Evolutionary conservation across 2,888 invertebrate species (phyloP), one percentile per base, ranked within the genome.

Genomic region (Chrysodeixis includens): DNA sequence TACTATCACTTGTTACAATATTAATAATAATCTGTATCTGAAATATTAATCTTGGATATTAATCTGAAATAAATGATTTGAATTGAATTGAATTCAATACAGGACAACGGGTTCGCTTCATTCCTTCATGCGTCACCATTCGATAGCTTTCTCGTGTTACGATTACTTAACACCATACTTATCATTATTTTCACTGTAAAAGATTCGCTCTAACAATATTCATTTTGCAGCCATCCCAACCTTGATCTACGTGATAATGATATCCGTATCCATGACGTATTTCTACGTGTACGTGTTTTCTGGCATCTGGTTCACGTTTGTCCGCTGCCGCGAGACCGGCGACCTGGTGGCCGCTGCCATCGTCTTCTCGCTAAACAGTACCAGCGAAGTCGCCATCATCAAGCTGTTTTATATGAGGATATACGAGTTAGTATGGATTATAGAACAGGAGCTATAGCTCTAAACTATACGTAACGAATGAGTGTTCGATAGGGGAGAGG

Each of bases 221-320:
- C 14, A 12, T 20, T 22, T 67, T 74, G 10, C 64, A 77, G 78
- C 55, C 9, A 66, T 74, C 18, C 54, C 59, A 12, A 32, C 46
- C 30, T 14, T 71, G 26, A 62, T 18, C 20, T 56, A 56, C 49
- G 55, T 63, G 52, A 26, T 54, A 56, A 61, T 16, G 20, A 55
- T n/a, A 2, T 53, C 35, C 5, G 22, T 10, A 3, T 70, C 57
- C 12, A 9, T 54, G 6, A 22, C 51, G 14, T 78, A 66, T 53
- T 14, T 64, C 66, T 91, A 91, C 81, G 80, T 83, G 1, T 92
- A 87, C 67, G 68, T 88, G 35, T 18, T 88, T 18, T 90, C 87
- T 0, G 83, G 84, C 69, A 0, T 82, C 1, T 91, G 90, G 90
- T 91, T 87, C 69, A 81, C 87, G 0, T 85, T 88, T 66, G 75